These are phyloP conservation scores for Penaeus vannamei DNA, from an alignment of 1,140 invertebrate genomes.

Conservation along the genomic window DNA sequence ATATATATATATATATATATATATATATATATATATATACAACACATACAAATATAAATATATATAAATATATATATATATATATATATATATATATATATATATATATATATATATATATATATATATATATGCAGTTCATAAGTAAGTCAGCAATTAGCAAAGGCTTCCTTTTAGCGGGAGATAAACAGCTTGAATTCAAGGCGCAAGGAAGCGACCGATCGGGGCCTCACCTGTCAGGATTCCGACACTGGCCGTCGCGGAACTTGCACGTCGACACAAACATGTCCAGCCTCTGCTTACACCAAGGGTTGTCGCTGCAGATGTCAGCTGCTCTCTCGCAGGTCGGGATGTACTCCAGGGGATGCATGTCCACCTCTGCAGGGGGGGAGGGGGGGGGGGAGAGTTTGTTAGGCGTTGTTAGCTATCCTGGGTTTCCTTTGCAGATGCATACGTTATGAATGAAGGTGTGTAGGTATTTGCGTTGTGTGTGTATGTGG, in stretches of 20 bases:
- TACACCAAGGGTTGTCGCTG: slow-evolving; percentile 30
- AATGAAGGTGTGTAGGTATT: not conserved
- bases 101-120: slow-evolving; percentile 43
- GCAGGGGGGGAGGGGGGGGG: not conserved
- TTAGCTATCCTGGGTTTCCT: not conserved
- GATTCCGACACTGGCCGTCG: slow-evolving; percentile 36
- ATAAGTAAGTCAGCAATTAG: not conserved
- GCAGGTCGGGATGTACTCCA: slow-evolving; percentile 51
- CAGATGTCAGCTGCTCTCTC: slow-evolving; percentile 40
- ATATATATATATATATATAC: slow-evolving; percentile 20
- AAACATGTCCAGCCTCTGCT: slow-evolving; percentile 23
- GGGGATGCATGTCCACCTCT: slow-evolving; percentile 51
- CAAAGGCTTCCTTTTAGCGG: not conserved
- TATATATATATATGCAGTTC: not conserved
- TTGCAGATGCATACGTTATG: not conserved
- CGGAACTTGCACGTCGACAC: slow-evolving; percentile 51
- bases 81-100: slow-evolving; percentile 49
- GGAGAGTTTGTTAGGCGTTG: not conserved
- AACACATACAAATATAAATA: slow-evolving; percentile 41
- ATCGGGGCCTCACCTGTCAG: slow-evolving; percentile 30
- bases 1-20: not conserved
- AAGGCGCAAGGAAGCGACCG: not conserved
- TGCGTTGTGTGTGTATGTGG: not conserved
- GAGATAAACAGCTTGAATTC: not conserved
- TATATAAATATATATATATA: slow-evolving; percentile 38